Conservation (phyloP, 2,888 invertebrate genomes). For the Hydraecia micacea region DNA sequence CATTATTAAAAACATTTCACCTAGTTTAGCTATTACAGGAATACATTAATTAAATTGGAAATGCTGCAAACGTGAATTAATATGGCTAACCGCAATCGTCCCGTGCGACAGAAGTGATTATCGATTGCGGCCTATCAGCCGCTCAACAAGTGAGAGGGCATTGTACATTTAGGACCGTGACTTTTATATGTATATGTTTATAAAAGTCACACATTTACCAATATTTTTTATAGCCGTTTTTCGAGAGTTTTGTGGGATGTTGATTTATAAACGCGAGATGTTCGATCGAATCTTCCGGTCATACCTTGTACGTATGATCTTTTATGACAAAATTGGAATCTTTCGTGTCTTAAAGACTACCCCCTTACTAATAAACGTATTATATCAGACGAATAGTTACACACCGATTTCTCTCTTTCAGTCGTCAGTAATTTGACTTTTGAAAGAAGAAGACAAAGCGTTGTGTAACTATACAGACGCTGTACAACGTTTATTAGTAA, state of each 20-base stretch:
- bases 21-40: conserved; percentile 3
- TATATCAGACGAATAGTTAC: no score
- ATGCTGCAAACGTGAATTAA: conserved; percentile 37
- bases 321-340: neutral
- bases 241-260: neutral
- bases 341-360: no score
- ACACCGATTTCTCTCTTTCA: no score
- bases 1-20: no score
- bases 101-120: conserved; percentile 51
- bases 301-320: neutral
- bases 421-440: no score
- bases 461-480: no score
- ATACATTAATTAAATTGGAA: conserved; percentile 31
- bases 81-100: conserved; percentile 48
- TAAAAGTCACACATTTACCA: conserved; percentile 7
- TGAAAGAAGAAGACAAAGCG: no score
- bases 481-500: no score
- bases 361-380: no score
- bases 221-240: conserved; percentile 20
- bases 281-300: neutral
- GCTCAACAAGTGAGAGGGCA: conserved; percentile 67
- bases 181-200: neutral
- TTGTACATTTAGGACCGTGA: conserved; percentile 27
- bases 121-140: conserved; percentile 65
- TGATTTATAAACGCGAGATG: no score